phyloP scores from a whole-genome alignment of 2,113 vertebrate species.

The Poecile atricapillus region DNA sequence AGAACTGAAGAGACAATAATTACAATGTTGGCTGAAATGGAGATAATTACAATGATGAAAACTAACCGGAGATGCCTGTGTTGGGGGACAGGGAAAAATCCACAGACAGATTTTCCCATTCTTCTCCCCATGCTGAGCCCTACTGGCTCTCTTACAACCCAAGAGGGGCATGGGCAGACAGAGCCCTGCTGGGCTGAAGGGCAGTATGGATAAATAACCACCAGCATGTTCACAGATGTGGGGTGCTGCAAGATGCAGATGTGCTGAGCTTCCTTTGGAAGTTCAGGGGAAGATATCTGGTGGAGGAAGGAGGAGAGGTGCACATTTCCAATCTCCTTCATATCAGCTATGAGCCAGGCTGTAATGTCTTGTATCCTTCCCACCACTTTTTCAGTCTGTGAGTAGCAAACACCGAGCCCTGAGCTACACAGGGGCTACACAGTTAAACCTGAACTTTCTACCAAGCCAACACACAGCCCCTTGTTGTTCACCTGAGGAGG shows the following conservation, averaged over 20 bases:
- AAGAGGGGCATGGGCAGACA: not conserved
- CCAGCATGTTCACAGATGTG: accelerated
- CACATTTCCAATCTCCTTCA: not conserved
- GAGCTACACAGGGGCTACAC: not conserved
- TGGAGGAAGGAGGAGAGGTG: not conserved
- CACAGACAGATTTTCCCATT: not conserved
- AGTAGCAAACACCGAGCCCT: not conserved
- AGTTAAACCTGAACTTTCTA: not conserved
- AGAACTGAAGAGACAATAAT: not conserved
- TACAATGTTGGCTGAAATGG: not conserved
- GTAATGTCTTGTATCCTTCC: not conserved
- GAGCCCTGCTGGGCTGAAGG: not conserved
- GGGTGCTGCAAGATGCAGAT: not conserved
- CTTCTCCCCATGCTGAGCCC: not conserved
- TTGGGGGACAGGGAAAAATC: not conserved
- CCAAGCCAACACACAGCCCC: not conserved
- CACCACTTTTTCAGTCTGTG: not conserved
- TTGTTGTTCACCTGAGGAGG: not conserved
- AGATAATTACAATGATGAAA: not conserved
- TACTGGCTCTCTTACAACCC: not conserved
- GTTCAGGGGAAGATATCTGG: not conserved
- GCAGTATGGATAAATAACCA: not conserved
- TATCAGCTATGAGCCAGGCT: not conserved
- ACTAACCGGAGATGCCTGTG: not conserved
- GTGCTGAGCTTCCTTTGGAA: not conserved